These are phyloP conservation scores for Spodoptera littoralis DNA, from an alignment of 2,888 invertebrate genomes.

Conservation along the genomic window DNA sequence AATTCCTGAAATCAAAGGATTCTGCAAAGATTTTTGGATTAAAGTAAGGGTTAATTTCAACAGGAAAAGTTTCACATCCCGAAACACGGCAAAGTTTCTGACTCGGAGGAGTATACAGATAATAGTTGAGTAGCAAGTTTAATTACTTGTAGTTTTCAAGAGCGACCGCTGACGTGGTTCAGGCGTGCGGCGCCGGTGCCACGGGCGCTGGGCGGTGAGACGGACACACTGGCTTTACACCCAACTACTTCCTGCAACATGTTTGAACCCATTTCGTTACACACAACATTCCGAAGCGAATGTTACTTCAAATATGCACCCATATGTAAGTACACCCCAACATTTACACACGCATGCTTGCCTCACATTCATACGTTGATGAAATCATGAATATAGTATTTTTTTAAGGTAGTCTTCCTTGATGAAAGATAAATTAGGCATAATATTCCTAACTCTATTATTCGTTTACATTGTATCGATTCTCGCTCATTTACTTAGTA, in stretches of 20 bases:
- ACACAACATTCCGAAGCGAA: neutral
- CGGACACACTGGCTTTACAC: constrained; percentile 34
- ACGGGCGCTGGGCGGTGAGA: constrained; percentile 32
- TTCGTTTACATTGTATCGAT: too few species aligned
- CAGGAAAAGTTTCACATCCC: constrained; percentile 77
- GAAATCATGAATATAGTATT: too few species aligned
- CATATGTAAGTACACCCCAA: too few species aligned
- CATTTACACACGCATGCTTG: too few species aligned
- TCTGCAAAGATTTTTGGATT: constrained; percentile 73
- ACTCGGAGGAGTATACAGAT: constrained; percentile 77
- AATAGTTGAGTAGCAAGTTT: constrained; percentile 85
- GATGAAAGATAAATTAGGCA: too few species aligned
- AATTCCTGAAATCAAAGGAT: constrained; percentile 64
- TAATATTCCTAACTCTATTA: too few species aligned
- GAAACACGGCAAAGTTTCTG: constrained; percentile 78
- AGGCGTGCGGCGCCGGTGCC: constrained; percentile 7
- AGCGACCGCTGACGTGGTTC: constrained; percentile 55
- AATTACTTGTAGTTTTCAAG: constrained; percentile 82
- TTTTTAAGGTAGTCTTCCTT: too few species aligned
- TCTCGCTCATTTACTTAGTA: too few species aligned
- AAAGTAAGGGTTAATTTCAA: constrained; percentile 78
- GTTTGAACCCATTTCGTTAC: neutral
- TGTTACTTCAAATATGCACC: constrained; percentile 5
- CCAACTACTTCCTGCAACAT: constrained; percentile 27
- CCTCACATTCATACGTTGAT: too few species aligned